These are phyloP conservation scores for Agrotis puta DNA, from an alignment of 2,888 invertebrate genomes.

Conservation along the genomic window DNA sequence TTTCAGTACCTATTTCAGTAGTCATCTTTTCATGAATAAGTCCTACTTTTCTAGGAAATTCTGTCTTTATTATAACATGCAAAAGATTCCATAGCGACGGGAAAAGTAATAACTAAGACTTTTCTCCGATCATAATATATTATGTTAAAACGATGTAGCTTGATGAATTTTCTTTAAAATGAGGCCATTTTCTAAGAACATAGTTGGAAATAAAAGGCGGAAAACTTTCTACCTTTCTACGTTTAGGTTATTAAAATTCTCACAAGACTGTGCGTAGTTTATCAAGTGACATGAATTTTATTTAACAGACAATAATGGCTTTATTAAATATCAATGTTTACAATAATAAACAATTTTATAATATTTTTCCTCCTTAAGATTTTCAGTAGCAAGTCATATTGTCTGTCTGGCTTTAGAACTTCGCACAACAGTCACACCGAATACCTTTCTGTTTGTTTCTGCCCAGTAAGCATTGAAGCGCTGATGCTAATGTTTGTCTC, in stretches of 20 bases:
- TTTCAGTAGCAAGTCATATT: slow-evolving; percentile 16
- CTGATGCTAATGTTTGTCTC: too few species aligned
- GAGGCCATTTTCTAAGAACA: not conserved
- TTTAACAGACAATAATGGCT: slow-evolving; percentile 2
- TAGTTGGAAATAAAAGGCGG: not conserved
- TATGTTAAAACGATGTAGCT: not conserved
- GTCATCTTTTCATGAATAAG: not conserved
- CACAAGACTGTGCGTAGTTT: not conserved
- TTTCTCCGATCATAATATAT: not conserved
- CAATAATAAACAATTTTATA: slow-evolving; percentile 17
- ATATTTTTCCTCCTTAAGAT: slow-evolving; percentile 8
- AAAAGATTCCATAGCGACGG: not conserved
- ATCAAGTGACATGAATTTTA: slow-evolving; percentile 35
- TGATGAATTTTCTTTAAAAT: slow-evolving; percentile 1
- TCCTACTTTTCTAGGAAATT: not conserved
- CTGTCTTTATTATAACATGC: not conserved
- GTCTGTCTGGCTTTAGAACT: not conserved
- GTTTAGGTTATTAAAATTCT: slow-evolving; percentile 12
- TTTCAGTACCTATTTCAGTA: too few species aligned
- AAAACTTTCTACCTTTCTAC: too few species aligned
- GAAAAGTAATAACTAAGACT: not conserved
- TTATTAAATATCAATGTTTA: not conserved
- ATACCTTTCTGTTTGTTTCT: too few species aligned
- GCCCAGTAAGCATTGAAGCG: not conserved
- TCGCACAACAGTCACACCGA: not conserved